Evolutionary conservation across 2,797 vertebrate genomes (phyloP).

Genomic region (Gouania willdenowi): DNA sequence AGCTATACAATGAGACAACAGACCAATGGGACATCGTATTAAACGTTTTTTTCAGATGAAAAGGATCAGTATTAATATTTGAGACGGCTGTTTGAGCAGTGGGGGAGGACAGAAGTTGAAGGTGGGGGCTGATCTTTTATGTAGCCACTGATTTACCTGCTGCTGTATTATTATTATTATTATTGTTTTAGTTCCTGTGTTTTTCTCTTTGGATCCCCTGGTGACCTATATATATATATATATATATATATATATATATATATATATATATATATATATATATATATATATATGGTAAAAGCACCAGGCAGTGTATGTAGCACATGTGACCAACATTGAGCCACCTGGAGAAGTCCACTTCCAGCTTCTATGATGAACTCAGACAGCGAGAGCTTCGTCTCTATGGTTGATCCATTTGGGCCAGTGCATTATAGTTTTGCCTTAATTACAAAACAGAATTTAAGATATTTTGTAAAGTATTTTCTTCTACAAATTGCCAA

Average conservation of each 20-base stretch:
- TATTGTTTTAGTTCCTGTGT: too few relatives aligned
- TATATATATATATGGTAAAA: constrained; percentile 55
- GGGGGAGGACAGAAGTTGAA: too few relatives aligned
- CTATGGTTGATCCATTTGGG: constrained; percentile 52
- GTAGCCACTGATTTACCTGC: constrained; percentile 35
- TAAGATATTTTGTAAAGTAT: constrained; percentile 60
- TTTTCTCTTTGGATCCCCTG: too few relatives aligned
- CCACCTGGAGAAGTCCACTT: constrained; percentile 58
- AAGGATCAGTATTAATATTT: too few relatives aligned
- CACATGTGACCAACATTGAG: constrained; percentile 59
- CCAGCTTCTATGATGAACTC: constrained; percentile 43
- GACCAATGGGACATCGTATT: too few relatives aligned
- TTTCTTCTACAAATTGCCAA: constrained; percentile 67
- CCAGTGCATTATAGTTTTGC: constrained; percentile 69
- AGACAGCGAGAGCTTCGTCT: constrained; percentile 39
- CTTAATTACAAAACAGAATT: constrained; percentile 65
- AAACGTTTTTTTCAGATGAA: too few relatives aligned
- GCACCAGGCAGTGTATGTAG: constrained; percentile 68
- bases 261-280: too few relatives aligned
- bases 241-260: too few relatives aligned
- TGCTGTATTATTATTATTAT: too few relatives aligned
- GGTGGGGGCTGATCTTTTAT: constrained; percentile 22
- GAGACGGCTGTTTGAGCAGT: too few relatives aligned
- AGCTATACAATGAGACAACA: too few relatives aligned
- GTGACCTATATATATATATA: too few relatives aligned